phyloP scores from a whole-genome alignment of 2,888 invertebrate genomes.

The Seladonia tumulorum region DNA sequence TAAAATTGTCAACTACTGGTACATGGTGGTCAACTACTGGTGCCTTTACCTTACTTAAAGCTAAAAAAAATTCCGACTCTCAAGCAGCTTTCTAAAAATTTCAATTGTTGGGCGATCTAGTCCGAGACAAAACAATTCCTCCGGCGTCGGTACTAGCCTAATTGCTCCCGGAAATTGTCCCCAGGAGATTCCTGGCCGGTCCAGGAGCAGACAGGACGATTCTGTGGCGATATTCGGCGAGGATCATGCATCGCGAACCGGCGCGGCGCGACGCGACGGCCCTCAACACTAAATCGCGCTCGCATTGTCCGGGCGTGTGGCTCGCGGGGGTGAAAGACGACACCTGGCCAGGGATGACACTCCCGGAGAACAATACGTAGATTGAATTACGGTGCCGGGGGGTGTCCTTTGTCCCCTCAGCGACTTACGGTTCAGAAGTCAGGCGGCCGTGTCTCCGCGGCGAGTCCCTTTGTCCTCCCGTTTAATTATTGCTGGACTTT shows the following conservation, averaged over 20 bases:
- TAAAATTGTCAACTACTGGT: too few species aligned
- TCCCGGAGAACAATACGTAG: constrained; percentile 48
- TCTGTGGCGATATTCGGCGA: constrained; percentile 1
- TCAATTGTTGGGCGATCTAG: not conserved
- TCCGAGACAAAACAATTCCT: not conserved
- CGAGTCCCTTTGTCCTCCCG: constrained; percentile 33
- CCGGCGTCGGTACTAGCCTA: not conserved
- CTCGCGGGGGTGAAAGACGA: constrained; percentile 37
- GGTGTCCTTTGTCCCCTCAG: constrained; percentile 47
- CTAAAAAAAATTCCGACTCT: too few species aligned
- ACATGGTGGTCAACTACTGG: too few species aligned
- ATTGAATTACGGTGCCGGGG: constrained; percentile 55
- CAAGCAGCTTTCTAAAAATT: constrained; percentile 3
- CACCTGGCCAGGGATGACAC: constrained; percentile 35
- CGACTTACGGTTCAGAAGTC: constrained; percentile 20
- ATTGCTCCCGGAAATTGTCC: not conserved
- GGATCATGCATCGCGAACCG: not conserved
- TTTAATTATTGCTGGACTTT: constrained; percentile 34
- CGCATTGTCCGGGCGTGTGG: constrained; percentile 41
- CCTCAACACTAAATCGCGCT: constrained; percentile 42
- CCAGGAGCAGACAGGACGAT: not conserved
- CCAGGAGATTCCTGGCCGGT: not conserved
- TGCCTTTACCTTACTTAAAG: too few species aligned
- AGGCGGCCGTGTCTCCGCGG: not conserved
- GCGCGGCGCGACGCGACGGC: not conserved